Conservation (phyloP, 2,113 vertebrate species). For the Egretta garzetta region DNA sequence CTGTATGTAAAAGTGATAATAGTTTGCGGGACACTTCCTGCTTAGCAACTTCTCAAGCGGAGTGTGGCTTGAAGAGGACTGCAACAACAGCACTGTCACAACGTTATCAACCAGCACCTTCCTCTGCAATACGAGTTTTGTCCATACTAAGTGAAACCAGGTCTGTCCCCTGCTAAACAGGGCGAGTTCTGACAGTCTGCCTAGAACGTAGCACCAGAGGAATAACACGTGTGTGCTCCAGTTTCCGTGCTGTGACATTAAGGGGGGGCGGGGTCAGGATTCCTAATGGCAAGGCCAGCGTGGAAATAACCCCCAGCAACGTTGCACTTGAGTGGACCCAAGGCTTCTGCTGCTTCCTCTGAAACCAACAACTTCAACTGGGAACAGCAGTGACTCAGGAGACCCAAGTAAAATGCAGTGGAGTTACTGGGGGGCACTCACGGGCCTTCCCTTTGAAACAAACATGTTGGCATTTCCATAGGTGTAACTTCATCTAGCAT, state of each 20-base stretch:
- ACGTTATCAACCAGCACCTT: background rate
- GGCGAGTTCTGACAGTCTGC: background rate
- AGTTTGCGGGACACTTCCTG: background rate
- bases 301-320: background rate
- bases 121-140: background rate
- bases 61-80: conserved; percentile 12
- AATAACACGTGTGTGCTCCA: accelerated
- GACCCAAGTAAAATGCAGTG: background rate
- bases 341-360: background rate
- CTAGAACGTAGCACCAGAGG: background rate
- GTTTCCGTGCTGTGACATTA: background rate
- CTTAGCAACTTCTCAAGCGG: background rate
- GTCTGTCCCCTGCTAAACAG: background rate
- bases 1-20: conserved; percentile 32
- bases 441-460: background rate
- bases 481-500: background rate
- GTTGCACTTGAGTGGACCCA: background rate
- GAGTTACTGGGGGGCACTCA: background rate
- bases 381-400: background rate
- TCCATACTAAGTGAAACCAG: background rate
- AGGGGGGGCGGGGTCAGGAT: background rate
- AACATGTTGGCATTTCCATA: background rate
- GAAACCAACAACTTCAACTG: background rate
- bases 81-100: background rate
- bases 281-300: background rate